These are phyloP conservation scores for Guaruba guarouba DNA, from an alignment of 2,113 vertebrate species.

Conservation along the genomic window DNA sequence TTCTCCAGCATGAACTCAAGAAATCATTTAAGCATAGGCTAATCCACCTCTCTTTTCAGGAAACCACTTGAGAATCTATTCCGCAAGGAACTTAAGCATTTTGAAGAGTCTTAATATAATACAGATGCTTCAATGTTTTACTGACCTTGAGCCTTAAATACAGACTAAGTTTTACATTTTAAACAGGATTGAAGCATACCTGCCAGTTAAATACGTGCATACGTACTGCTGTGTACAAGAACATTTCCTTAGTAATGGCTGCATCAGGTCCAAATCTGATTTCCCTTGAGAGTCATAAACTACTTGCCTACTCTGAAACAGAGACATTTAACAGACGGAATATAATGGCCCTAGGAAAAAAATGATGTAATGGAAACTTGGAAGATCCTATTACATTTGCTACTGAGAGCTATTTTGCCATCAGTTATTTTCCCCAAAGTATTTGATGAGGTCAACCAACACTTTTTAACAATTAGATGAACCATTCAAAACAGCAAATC, in stretches of 20 bases:
- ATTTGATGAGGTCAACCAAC: background rate
- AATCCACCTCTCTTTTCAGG: background rate
- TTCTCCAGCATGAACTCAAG: background rate
- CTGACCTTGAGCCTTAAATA: background rate
- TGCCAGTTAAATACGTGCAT: background rate
- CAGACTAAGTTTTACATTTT: background rate
- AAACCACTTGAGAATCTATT: background rate
- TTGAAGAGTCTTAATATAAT: background rate
- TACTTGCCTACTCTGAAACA: background rate
- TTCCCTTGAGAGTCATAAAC: background rate
- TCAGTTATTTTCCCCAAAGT: background rate
- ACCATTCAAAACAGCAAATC: background rate
- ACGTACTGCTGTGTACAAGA: background rate
- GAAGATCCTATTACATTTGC: background rate
- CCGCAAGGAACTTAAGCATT: background rate
- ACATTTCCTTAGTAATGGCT: background rate
- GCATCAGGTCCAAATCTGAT: background rate
- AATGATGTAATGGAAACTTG: background rate
- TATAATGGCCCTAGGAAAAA: background rate
- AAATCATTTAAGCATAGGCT: background rate
- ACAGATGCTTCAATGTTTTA: background rate
- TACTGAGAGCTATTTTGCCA: background rate
- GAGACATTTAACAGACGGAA: background rate
- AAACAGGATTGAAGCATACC: background rate
- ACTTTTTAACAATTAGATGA: background rate